Conservation (phyloP, 2,888 invertebrate genomes). For the Bombyx huttoni region DNA sequence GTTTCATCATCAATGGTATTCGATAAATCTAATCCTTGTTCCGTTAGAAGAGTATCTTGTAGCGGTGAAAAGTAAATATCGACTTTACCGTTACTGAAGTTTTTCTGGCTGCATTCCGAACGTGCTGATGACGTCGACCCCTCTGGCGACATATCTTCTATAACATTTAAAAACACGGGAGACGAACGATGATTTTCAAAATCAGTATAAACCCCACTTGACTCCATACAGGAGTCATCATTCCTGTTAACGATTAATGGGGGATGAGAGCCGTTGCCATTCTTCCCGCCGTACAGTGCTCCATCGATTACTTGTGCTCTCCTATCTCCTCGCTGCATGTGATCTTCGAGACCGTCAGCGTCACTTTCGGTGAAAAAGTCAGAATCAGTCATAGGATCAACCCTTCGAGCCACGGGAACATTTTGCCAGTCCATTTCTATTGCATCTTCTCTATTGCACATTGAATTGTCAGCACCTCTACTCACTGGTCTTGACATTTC, state of each 20-base stretch:
- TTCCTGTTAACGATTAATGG: slow-evolving; percentile 70
- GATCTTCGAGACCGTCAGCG: slow-evolving; percentile 86
- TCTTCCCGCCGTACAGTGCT: slow-evolving; percentile 85
- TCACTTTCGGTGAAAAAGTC: slow-evolving; percentile 93
- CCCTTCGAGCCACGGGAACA: slow-evolving; percentile 76
- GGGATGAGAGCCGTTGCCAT: slow-evolving; percentile 59
- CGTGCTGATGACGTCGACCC: slow-evolving; percentile 69
- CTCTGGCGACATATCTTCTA: slow-evolving; percentile 80
- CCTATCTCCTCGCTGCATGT: slow-evolving; percentile 79
- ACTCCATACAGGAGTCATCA: slow-evolving; percentile 89
- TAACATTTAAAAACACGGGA: slow-evolving; percentile 67
- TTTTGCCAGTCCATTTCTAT: slow-evolving; percentile 72
- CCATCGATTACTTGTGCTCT: slow-evolving; percentile 90
- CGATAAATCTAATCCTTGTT: slow-evolving; percentile 28
- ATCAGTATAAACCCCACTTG: slow-evolving; percentile 90
- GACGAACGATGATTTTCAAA: slow-evolving; percentile 77
- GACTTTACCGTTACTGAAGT: slow-evolving; percentile 39
- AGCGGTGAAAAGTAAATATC: slow-evolving; percentile 37
- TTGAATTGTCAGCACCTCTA: slow-evolving; percentile 83
- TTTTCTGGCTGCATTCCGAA: slow-evolving; percentile 66
- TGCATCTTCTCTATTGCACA: slow-evolving; percentile 65
- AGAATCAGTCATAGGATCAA: slow-evolving; percentile 92
- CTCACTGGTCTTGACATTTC: slow-evolving; percentile 91
- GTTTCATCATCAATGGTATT: slow-evolving; percentile 36
- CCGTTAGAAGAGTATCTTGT: slow-evolving; percentile 25